Evolutionary conservation across 37 sponge, comb jelly and placozoan species (phyloP), one percentile per base, ranked within the genome.

Genomic region (Aphrocallistes beatrix): DNA sequence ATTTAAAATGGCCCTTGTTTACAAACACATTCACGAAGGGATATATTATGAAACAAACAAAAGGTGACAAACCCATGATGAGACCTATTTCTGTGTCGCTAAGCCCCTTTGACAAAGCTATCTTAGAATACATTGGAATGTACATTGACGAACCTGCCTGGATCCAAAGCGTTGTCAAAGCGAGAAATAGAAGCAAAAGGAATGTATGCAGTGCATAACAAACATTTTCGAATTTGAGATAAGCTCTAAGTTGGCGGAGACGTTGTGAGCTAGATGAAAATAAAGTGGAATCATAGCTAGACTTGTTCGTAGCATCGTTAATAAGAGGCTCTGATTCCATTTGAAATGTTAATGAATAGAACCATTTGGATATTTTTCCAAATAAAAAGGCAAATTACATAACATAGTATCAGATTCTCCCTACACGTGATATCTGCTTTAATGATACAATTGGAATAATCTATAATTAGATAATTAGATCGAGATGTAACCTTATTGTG

Each of bases 11-110:
- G 75, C 21, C n/a, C 3, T 3, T 60, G 75, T 60, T 60, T 21
- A 60, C 75, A 28, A 60, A 60, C n/a, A 60, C n/a, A 13, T 60
- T 60, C 75, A 60, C 34, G 21, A 60, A 28, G 6, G 75, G 75
- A 30, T 60, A 60, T 25, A 60, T 60, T 19, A 60, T 3, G 34
- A 60, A 60, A 60, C 75, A 19, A 60, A 60, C 34, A 60, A 60
- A 60, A 32, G 75, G 75, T 60, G 75, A 60, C 17, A 60, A 60
- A 25, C 75, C 75, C 75, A 60, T 60, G 10, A 60, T 60, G 21
- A 60, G 32, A 60, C 75, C 75, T 25, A 60, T 60, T 60, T 60
- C 75, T 25, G 32, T 60, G 75, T 60, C 75, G n/a, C 34, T 60
- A 19, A 60, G n/a, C 3, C 75, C 75, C n/a, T 60, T 60, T 30